Conservation (phyloP, 1,140 invertebrate species). For the Drosophila mauritiana region DNA sequence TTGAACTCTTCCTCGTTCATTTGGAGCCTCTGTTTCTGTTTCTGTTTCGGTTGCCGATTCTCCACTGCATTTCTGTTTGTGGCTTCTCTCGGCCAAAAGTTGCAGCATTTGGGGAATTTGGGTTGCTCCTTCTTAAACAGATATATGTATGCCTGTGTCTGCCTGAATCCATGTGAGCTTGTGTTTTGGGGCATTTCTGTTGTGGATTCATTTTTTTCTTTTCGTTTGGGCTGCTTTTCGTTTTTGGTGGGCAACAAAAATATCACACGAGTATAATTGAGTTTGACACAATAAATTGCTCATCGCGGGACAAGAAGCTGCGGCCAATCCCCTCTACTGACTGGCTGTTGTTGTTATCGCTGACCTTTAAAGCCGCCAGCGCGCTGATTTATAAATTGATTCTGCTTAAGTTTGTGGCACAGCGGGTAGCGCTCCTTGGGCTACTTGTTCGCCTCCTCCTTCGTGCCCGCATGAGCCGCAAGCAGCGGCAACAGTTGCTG, state of each 20-base stretch:
- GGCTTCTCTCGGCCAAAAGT: conserved; percentile 58
- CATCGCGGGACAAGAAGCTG: conserved; percentile 67
- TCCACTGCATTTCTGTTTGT: conserved; percentile 21
- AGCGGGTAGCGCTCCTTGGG: conserved; percentile 66
- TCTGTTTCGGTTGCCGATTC: conserved; percentile 25
- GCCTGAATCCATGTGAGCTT: conserved; percentile 10
- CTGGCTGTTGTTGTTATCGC: conserved; percentile 68
- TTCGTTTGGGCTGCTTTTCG: conserved; percentile 33
- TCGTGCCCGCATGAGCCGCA: conserved; percentile 6
- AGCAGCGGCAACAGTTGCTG: conserved; percentile 8
- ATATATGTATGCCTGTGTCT: conserved; percentile 5
- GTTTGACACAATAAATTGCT: conserved; percentile 85
- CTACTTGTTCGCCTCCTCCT: conserved; percentile 34
- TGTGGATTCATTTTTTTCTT: conserved; percentile 39
- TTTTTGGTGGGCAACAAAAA: conserved; percentile 76
- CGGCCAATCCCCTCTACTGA: conserved; percentile 51
- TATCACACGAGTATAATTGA: conserved; percentile 84
- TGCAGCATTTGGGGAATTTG: conserved; percentile 79
- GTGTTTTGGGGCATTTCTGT: conserved; percentile 36
- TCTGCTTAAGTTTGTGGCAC: conserved; percentile 80
- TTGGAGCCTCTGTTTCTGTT: conserved; percentile 40
- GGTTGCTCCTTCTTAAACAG: conserved; percentile 71
- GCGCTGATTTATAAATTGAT: conserved; percentile 83
- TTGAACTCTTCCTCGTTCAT: conserved; percentile 76
- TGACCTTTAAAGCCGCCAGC: conserved; percentile 79